Evolutionary conservation across 2,888 invertebrate species (phyloP).

Genomic region (Drosophila formosana): DNA sequence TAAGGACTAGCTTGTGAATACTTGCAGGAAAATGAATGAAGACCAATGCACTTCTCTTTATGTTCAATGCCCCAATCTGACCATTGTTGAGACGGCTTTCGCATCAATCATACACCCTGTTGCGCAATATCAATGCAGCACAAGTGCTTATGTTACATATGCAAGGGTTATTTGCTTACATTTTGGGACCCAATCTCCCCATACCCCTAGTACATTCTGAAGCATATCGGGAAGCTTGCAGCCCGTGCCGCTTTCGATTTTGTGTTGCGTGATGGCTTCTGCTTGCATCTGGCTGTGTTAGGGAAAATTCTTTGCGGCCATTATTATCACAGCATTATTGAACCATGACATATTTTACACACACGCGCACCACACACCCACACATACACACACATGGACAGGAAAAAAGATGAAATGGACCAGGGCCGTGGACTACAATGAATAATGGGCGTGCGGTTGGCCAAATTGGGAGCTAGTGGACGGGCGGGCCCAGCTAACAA

Average conservation of each 20-base stretch:
- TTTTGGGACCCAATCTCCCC: background rate
- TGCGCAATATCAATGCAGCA: constrained; percentile 56
- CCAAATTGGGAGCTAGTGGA: constrained; percentile 44
- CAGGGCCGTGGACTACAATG: constrained; percentile 44
- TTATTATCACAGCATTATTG: constrained; percentile 61
- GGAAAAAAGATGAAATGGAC: constrained; percentile 23
- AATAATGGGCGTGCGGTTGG: constrained; percentile 62
- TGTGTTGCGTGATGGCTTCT: constrained; percentile 7
- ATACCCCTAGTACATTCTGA: background rate
- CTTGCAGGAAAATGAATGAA: no score
- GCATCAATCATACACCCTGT: constrained; percentile 71
- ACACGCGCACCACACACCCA: no score
- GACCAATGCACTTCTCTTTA: background rate
- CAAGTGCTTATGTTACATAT: constrained; percentile 20
- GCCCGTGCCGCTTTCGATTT: constrained; percentile 14
- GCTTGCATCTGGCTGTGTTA: constrained; percentile 25
- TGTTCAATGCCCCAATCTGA: background rate
- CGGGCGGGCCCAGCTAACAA: constrained; percentile 29
- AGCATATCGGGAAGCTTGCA: constrained; percentile 24
- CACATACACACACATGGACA: constrained; percentile 4
- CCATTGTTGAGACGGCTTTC: constrained; percentile 10
- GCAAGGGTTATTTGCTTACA: constrained; percentile 26
- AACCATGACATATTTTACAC: constrained; percentile 50
- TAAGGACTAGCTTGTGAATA: background rate
- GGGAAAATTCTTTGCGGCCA: constrained; percentile 31